A percentile compares a stretch with the other conserved stretches of the same genome.
Evolutionary conservation across 2,113 vertebrate species (phyloP).

Genomic region (Cyphomyrus plagiostoma): DNA sequence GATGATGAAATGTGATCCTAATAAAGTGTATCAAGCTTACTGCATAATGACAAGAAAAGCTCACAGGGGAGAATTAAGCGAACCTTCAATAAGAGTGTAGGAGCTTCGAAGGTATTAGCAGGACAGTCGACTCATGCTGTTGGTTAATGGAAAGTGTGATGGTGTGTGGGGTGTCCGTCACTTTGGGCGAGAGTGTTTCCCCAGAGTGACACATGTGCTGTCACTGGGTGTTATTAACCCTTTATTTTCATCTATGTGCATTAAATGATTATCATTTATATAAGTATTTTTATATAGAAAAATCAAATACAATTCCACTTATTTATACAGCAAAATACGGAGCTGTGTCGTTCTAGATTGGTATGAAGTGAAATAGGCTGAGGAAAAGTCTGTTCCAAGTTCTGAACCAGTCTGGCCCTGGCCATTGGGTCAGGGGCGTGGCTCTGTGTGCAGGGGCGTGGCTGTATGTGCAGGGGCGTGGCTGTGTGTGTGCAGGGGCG

Average conservation of each 20-base stretch:
- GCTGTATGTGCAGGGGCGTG: neutral
- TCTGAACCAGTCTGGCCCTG: neutral
- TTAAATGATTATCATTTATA: neutral
- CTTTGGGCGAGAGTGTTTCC: neutral
- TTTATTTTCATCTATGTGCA: neutral
- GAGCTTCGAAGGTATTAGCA: neutral
- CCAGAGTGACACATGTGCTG: neutral
- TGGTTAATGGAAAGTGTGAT: neutral
- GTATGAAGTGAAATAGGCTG: neutral
- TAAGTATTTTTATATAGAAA: neutral
- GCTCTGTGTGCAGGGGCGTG: neutral
- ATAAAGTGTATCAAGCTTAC: neutral
- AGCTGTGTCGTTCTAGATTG: neutral
- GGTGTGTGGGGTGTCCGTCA: neutral
- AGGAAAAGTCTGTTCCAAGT: neutral
- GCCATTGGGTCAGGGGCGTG: neutral
- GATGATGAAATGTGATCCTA: neutral
- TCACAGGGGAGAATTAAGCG: neutral
- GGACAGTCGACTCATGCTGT: neutral
- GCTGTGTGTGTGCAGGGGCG: neutral
- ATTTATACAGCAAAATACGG: neutral
- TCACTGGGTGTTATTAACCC: neutral
- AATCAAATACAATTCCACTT: neutral
- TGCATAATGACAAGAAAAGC: neutral
- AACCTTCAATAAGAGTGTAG: neutral